A percentile compares a stretch with the other conserved stretches of the same genome.
Evolutionary conservation across 2,888 invertebrate species (phyloP).

Genomic region (Andrena flavipes): DNA sequence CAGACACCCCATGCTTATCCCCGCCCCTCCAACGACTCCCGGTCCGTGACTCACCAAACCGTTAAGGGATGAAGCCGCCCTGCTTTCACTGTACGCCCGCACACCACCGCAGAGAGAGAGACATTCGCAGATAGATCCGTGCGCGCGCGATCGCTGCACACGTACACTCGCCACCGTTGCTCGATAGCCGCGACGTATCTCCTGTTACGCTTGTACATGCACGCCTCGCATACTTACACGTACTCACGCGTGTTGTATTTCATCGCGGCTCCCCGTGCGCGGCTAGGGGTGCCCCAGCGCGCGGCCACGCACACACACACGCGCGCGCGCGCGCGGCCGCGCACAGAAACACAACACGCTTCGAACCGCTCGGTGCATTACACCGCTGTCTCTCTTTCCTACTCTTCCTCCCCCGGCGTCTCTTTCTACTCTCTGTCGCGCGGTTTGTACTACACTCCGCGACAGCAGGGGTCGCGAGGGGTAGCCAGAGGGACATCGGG

Average conservation of each 20-base stretch:
- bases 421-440: constrained; percentile 14
- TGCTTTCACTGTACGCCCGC: constrained; percentile 73
- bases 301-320: neutral
- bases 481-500: constrained; percentile 17
- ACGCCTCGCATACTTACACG: neutral
- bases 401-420: neutral
- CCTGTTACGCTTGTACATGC: constrained; percentile 45
- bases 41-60: constrained; percentile 83
- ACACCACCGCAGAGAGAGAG: constrained; percentile 13
- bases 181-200: constrained; percentile 53
- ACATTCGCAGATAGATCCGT: constrained; percentile 21
- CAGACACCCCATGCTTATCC: constrained; percentile 83
- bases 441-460: constrained; percentile 30
- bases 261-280: constrained; percentile 23
- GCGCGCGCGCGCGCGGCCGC: neutral
- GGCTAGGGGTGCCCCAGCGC: neutral
- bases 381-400: constrained; percentile 23
- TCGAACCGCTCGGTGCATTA: constrained; percentile 42
- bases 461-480: constrained; percentile 16
- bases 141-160: constrained; percentile 3
- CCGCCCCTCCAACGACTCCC: constrained; percentile 66
- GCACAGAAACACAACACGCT: constrained; percentile 6
- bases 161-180: constrained; percentile 24
- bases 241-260: constrained; percentile 48
- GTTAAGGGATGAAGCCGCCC: constrained; percentile 83